Evolutionary conservation across 2,888 invertebrate species (phyloP), one percentile per base, ranked within the genome.

Genomic region (Cephus pulcher): DNA sequence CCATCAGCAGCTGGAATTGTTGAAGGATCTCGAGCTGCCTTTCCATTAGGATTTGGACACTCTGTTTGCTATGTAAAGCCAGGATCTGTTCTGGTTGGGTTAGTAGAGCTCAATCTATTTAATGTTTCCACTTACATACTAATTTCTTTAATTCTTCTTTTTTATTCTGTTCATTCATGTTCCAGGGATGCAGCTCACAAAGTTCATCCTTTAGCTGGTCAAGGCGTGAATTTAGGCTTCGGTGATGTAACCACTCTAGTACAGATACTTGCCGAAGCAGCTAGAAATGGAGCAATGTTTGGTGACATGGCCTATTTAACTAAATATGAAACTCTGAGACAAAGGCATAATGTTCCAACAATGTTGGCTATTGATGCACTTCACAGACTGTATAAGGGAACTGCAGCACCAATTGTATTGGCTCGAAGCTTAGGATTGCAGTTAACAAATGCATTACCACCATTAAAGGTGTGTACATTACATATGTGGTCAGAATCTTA

Each of bases 191-290:
- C 97, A 71, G 96, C 97, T 0, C 96, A 99, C 92, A 94, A 98
- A 83, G 94, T 99, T 33, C 99, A 99, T 92, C 99, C 99, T 0
- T 91, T 99, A 83, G 99, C 99, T 69, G 99, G 99, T 0, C 99
- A 99, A 92, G 99, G 99, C 11, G 98, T 99, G 0, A 99, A 99
- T 93, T 93, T 99, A 73, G 99, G 99, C 1, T 98, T 99, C 91
- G 97, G 98, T 11, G 99, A 99, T 92, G 95, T 98, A 0, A 92
- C 93, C 40, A 94, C 94, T 83, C 93, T 99, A n/a, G 94, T 95
- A 0, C 92, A 95, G 75, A 90, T 95, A 23, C 92, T 99, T 30
- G 94, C 95, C 0, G 94, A 96, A 34, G 95, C 96, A 0, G 93
- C 95, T 0, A 94, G 95, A 87, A 92, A 94, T 79, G 99, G 99